Conservation (phyloP, 2,888 invertebrate species). For the Protonemura montana region DNA sequence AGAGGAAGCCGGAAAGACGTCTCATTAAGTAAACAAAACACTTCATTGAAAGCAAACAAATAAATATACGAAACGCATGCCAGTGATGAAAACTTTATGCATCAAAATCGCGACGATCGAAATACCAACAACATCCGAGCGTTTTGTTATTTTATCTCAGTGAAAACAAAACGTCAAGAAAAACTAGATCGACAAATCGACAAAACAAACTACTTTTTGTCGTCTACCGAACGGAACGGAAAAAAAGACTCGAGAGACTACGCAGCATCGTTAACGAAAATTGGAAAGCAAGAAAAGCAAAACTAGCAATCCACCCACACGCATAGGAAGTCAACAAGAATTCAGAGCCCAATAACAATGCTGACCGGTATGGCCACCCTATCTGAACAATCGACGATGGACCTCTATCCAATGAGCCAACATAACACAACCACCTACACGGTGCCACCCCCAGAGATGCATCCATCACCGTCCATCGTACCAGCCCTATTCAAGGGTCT, state of each 20-base stretch:
- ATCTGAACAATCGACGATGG: slow-evolving; percentile 40
- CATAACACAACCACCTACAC: slow-evolving; percentile 22
- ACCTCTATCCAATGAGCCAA: not conserved
- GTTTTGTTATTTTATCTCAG: not conserved
- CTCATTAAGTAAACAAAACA: not conserved
- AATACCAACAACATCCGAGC: not conserved
- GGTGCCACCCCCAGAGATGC: slow-evolving; percentile 41
- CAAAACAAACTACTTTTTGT: not conserved
- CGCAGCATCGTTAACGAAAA: not conserved
- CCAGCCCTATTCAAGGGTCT: slow-evolving; percentile 52
- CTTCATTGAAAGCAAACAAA: not conserved
- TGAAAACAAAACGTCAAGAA: not conserved
- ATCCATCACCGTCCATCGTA: slow-evolving; percentile 49
- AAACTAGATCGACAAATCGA: not conserved
- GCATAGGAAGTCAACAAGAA: not conserved
- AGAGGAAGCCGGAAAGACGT: not conserved
- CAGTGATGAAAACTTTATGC: not conserved
- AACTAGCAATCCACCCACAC: not conserved
- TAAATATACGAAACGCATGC: not conserved
- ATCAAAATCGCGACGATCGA: not conserved
- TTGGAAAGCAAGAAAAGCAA: not conserved
- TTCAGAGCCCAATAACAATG: slow-evolving; percentile 31
- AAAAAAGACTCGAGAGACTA: not conserved
- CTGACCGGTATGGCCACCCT: slow-evolving; percentile 46
- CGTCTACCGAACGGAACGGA: not conserved